phyloP scores from a whole-genome alignment of 1,140 invertebrate species.

The Lerema accius region DNA sequence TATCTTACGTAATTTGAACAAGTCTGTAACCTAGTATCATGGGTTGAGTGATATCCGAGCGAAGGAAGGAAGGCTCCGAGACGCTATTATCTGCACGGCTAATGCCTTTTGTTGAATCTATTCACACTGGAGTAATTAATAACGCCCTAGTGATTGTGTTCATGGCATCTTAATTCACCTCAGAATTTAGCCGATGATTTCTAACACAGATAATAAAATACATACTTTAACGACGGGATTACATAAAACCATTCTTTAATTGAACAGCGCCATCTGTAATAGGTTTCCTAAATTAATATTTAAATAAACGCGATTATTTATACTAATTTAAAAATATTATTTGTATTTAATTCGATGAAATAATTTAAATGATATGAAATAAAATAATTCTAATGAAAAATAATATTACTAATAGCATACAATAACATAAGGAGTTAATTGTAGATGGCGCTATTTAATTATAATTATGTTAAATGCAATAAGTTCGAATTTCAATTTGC shows the following conservation, averaged over 20 bases:
- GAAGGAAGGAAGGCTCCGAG: slow-evolving; percentile 50
- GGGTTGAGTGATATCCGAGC: slow-evolving; percentile 52
- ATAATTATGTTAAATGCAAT: neutral
- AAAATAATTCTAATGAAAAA: too few species aligned
- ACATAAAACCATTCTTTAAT: too few species aligned
- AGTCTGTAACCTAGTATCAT: neutral
- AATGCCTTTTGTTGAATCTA: slow-evolving; percentile 62
- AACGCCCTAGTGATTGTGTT: slow-evolving; percentile 46
- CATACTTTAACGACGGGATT: too few species aligned
- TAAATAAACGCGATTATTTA: too few species aligned
- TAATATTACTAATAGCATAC: too few species aligned
- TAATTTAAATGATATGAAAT: too few species aligned
- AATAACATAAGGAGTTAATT: too few species aligned
- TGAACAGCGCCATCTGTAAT: too few species aligned
- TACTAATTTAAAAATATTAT: too few species aligned
- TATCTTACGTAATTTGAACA: neutral
- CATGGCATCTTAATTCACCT: slow-evolving; percentile 32
- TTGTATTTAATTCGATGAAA: too few species aligned
- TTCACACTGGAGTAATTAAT: slow-evolving; percentile 67
- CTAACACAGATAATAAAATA: neutral
- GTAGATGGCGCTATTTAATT: neutral
- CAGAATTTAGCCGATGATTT: neutral
- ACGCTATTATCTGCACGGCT: slow-evolving; percentile 62
- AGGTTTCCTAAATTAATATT: too few species aligned
- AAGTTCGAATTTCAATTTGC: neutral